Evolutionary conservation across 2,113 vertebrate genomes (phyloP).

Genomic region (Dicrurus megarhynchus): DNA sequence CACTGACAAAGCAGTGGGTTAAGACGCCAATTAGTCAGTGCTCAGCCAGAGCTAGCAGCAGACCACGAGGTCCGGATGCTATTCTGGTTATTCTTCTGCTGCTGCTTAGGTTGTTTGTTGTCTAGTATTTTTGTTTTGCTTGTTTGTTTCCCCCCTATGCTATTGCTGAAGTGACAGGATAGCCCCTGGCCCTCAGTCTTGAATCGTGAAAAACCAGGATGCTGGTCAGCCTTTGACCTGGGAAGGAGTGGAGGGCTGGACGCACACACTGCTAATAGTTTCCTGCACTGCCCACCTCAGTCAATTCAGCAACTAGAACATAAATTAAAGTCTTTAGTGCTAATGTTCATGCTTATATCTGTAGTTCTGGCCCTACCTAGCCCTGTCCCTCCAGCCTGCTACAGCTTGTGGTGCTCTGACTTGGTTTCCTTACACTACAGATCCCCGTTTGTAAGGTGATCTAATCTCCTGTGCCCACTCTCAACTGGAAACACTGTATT

Average conservation of each 20-base stretch:
- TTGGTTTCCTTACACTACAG: not conserved
- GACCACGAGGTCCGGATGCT: not conserved
- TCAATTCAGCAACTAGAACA: not conserved
- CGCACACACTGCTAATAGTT: not conserved
- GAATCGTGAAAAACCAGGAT: not conserved
- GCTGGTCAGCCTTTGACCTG: not conserved
- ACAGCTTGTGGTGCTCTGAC: not conserved
- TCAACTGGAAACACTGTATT: not conserved
- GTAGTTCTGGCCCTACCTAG: not conserved
- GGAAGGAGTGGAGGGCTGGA: not conserved
- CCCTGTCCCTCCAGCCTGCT: not conserved
- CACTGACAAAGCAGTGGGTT: not conserved
- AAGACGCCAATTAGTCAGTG: rapidly evolving
- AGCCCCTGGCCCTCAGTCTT: not conserved
- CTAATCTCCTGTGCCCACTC: not conserved
- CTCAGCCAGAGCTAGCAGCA: not conserved
- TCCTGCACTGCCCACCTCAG: not conserved
- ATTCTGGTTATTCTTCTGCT: not conserved
- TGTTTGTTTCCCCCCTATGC: not conserved
- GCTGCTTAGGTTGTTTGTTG: not conserved
- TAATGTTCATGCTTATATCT: not conserved
- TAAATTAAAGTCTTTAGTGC: not conserved
- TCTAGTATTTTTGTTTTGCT: not conserved
- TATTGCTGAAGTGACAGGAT: not conserved
- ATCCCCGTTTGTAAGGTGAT: rapidly evolving